These are phyloP conservation scores for Polyommatus icarus DNA, from an alignment of 2,888 invertebrate genomes.

Conservation along the genomic window DNA sequence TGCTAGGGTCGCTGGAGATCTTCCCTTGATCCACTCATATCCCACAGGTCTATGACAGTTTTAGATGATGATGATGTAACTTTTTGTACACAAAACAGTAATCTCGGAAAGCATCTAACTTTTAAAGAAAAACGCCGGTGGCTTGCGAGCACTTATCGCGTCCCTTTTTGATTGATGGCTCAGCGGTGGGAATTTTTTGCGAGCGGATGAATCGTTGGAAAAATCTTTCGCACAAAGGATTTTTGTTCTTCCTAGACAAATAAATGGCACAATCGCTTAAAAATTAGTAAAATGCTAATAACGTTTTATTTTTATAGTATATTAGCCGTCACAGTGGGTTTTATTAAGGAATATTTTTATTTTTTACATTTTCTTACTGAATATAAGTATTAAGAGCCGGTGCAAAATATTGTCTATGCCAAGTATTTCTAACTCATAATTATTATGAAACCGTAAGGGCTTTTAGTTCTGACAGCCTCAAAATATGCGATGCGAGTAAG, in stretches of 20 bases:
- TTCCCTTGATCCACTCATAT: too few relatives aligned
- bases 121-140: conserved; percentile 19
- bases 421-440: background rate
- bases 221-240: conserved; percentile 12
- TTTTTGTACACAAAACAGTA: conserved; percentile 4
- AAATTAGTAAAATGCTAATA: background rate
- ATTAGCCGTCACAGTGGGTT: too few relatives aligned
- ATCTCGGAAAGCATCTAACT: conserved; percentile 8
- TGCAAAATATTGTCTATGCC: background rate
- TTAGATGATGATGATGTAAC: background rate
- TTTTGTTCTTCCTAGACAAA: background rate
- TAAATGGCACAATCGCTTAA: background rate
- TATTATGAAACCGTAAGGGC: background rate
- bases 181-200: background rate
- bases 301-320: too few relatives aligned
- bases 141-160: conserved; percentile 15
- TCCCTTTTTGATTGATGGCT: conserved; percentile 20
- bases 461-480: background rate
- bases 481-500: conserved; percentile 2
- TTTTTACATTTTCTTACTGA: background rate
- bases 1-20: too few relatives aligned
- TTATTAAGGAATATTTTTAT: too few relatives aligned
- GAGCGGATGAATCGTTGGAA: background rate
- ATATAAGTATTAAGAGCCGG: background rate
- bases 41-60: too few relatives aligned